Evolutionary conservation across 2,888 invertebrate genomes (phyloP).

Genomic region (Sphaerophoria rueppellii): DNA sequence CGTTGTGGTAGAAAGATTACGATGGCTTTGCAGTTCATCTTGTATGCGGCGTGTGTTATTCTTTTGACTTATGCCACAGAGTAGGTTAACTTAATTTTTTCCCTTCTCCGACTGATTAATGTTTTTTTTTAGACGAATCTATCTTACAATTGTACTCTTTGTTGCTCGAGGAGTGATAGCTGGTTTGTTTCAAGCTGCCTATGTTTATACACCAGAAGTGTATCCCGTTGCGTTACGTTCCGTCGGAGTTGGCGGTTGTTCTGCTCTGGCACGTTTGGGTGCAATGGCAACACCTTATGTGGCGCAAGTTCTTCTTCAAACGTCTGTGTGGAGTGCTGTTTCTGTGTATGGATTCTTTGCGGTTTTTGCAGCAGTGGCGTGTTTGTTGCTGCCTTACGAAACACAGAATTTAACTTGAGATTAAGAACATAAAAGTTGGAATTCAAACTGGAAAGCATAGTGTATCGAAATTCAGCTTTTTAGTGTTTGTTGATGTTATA

Average conservation of each 20-base stretch:
- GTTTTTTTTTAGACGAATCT: slow-evolving; percentile 85
- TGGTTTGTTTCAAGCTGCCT: slow-evolving; percentile 96
- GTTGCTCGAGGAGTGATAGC: slow-evolving; percentile 95
- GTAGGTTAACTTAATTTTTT: slow-evolving; percentile 79
- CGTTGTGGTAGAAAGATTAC: slow-evolving; percentile 94
- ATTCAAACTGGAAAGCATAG: neutral
- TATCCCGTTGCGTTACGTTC: slow-evolving; percentile 95
- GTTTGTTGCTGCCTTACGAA: slow-evolving; percentile 86
- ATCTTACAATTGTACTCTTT: slow-evolving; percentile 92
- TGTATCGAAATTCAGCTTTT: neutral
- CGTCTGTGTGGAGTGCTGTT: slow-evolving; percentile 84
- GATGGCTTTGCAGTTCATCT: slow-evolving; percentile 95
- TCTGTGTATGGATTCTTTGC: slow-evolving; percentile 85
- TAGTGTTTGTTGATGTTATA: neutral
- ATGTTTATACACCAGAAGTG: slow-evolving; percentile 97
- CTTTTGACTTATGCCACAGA: slow-evolving; percentile 89
- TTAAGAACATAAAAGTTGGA: neutral
- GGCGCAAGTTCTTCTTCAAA: slow-evolving; percentile 90
- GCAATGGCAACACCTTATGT: slow-evolving; percentile 97
- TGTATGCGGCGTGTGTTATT: slow-evolving; percentile 90
- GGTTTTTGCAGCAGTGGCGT: slow-evolving; percentile 84
- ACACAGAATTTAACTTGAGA: slow-evolving; percentile 75
- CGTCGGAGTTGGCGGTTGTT: slow-evolving; percentile 95
- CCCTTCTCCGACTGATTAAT: neutral
- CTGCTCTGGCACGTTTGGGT: slow-evolving; percentile 94